Conservation (phyloP, 2,888 invertebrate species). For the Drosophila aldrichi region DNA sequence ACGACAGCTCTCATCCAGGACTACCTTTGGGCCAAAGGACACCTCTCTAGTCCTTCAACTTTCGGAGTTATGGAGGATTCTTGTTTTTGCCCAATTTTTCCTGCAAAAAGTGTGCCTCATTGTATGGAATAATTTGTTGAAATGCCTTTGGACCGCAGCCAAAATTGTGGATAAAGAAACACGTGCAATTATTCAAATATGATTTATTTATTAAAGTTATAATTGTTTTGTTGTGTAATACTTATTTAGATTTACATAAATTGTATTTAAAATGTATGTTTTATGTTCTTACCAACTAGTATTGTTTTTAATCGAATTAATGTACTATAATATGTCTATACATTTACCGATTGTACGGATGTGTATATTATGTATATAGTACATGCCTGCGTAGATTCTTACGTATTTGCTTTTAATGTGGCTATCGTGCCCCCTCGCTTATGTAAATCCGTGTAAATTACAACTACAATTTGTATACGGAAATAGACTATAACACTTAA, state of each 20-base stretch:
- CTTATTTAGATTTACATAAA: conserved; percentile 69
- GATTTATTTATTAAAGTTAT: conserved; percentile 68
- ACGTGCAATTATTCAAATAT: conserved; percentile 56
- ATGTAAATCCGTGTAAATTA: conserved; percentile 67
- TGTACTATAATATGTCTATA: conserved; percentile 38
- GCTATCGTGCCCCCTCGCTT: conserved; percentile 32
- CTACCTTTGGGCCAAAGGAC: neutral
- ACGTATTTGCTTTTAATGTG: conserved; percentile 65
- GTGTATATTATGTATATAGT: conserved; percentile 36
- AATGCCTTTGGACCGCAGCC: neutral
- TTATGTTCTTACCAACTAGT: conserved; percentile 46
- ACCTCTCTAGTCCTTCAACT: neutral
- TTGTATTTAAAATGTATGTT: conserved; percentile 60
- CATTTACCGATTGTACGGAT: conserved; percentile 29
- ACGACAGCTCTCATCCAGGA: neutral
- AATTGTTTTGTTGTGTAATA: conserved; percentile 63
- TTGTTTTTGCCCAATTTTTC: neutral
- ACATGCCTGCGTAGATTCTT: conserved; percentile 65
- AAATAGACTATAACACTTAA: conserved; percentile 76
- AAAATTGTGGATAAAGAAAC: neutral
- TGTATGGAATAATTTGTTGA: neutral
- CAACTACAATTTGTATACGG: conserved; percentile 66
- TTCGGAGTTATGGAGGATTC: neutral
- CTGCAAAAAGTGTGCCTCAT: neutral
- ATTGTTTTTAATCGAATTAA: conserved; percentile 57